Evolutionary conservation across 64 coral and sea anemone species (phyloP).

Genomic region (Porites lutea): DNA sequence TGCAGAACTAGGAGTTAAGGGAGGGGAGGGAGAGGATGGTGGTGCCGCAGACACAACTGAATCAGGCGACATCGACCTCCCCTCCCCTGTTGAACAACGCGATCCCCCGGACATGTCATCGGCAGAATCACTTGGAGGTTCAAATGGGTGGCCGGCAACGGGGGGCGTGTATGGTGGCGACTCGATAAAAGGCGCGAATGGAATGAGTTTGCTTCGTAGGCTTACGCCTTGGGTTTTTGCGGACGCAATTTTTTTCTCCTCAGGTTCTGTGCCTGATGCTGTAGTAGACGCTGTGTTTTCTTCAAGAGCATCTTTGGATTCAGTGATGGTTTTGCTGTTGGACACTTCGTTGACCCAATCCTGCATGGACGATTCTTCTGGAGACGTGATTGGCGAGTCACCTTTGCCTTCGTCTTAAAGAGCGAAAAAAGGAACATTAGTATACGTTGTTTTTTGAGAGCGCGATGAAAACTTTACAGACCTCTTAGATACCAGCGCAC

Average conservation of each 20-base stretch:
- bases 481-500: too few relatives aligned
- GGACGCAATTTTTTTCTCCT: slow-evolving; percentile 13
- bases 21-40: slow-evolving; percentile 77
- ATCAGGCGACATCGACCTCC: slow-evolving; percentile 75
- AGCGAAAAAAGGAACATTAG: background rate
- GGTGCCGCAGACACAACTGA: slow-evolving; percentile 60
- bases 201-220: slow-evolving; percentile 55
- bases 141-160: slow-evolving; percentile 48
- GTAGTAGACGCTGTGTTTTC: background rate
- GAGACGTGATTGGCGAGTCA: slow-evolving; percentile 33
- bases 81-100: slow-evolving; percentile 9
- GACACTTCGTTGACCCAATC: background rate
- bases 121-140: slow-evolving; percentile 54
- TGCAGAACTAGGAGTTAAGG: slow-evolving; percentile 71
- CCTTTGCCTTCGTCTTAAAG: slow-evolving; percentile 63
- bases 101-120: slow-evolving; percentile 2
- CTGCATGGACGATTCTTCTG: slow-evolving; percentile 50
- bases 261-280: slow-evolving; percentile 17
- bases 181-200: slow-evolving; percentile 63
- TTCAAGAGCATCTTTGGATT: background rate
- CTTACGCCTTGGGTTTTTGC: background rate
- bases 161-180: slow-evolving; percentile 53
- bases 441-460: background rate
- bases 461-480: too few relatives aligned
- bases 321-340: background rate